Conservation (phyloP, 2,797 vertebrate species). For the Pseudomugil tenellus region DNA sequence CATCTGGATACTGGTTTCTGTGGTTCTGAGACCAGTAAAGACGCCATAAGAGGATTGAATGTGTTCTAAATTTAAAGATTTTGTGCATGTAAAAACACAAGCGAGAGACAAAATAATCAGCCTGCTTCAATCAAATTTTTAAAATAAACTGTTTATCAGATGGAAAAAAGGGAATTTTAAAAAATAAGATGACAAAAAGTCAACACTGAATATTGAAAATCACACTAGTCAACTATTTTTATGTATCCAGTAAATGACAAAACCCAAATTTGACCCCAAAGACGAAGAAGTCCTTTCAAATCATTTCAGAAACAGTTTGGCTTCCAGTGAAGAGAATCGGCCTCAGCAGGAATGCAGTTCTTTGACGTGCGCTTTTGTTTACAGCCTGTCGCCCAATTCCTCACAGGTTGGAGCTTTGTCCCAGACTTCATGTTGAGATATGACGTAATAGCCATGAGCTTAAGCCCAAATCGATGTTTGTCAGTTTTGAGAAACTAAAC, state of each 20-base stretch:
- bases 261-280: not conserved
- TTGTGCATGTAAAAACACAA: not conserved
- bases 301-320: slow-evolving; percentile 6
- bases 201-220: not conserved
- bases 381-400: not conserved
- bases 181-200: not conserved
- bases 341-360: slow-evolving; percentile 2
- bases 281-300: not conserved
- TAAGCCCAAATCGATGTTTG: slow-evolving; percentile 23
- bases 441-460: slow-evolving; percentile 1
- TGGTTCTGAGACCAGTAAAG: slow-evolving; percentile 2
- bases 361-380: slow-evolving; percentile 9
- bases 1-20: not conserved
- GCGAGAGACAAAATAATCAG: no score
- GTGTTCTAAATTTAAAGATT: no score
- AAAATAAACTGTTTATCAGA: not conserved
- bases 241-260: not conserved
- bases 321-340: not conserved
- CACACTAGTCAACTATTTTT: not conserved
- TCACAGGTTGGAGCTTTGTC: slow-evolving; percentile 11
- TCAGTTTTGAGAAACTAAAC: slow-evolving; percentile 1
- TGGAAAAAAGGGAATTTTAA: not conserved
- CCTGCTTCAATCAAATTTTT: not conserved
- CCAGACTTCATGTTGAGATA: slow-evolving; percentile 9
- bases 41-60: not conserved